phyloP scores from a whole-genome alignment of 2,113 vertebrate genomes.

The Chascanopsetta lugubris region DNA sequence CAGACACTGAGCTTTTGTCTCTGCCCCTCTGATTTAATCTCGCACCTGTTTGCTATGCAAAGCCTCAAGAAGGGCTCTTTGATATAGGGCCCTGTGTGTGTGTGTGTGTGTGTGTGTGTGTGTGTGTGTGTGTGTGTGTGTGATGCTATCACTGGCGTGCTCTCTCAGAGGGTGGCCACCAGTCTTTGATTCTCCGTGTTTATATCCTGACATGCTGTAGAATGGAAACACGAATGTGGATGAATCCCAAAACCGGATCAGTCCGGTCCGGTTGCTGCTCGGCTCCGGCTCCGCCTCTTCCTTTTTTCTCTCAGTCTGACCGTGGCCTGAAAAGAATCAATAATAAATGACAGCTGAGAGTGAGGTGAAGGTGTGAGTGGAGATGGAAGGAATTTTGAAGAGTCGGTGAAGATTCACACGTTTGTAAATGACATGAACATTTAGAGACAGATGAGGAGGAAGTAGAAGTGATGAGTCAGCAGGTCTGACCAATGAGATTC shows the following conservation, averaged over 20 bases:
- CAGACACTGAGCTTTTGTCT: slow-evolving; percentile 72
- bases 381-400: neutral
- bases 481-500: too few relatives aligned
- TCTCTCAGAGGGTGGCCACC: slow-evolving; percentile 31
- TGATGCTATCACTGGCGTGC: slow-evolving; percentile 50
- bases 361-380: neutral
- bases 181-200: slow-evolving; percentile 31
- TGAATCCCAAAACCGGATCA: slow-evolving; percentile 27
- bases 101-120: slow-evolving; percentile 25
- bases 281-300: slow-evolving; percentile 18
- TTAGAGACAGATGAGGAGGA: too few relatives aligned
- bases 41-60: slow-evolving; percentile 77
- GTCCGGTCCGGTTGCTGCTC: too few relatives aligned
- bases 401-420: too few relatives aligned
- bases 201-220: slow-evolving; percentile 21
- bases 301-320: slow-evolving; percentile 36
- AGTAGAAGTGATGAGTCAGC: too few relatives aligned
- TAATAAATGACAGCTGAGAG: slow-evolving; percentile 21
- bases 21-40: slow-evolving; percentile 66
- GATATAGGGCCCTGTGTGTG: slow-evolving; percentile 44
- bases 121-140: slow-evolving; percentile 8
- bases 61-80: slow-evolving; percentile 73
- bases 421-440: too few relatives aligned
- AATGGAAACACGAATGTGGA: slow-evolving; percentile 23
- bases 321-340: slow-evolving; percentile 26